A percentile compares a stretch with the other conserved stretches of the same genome.
These are phyloP conservation scores for Osmoderma eremita DNA, from an alignment of 2,888 invertebrate genomes.

Conservation along the genomic window DNA sequence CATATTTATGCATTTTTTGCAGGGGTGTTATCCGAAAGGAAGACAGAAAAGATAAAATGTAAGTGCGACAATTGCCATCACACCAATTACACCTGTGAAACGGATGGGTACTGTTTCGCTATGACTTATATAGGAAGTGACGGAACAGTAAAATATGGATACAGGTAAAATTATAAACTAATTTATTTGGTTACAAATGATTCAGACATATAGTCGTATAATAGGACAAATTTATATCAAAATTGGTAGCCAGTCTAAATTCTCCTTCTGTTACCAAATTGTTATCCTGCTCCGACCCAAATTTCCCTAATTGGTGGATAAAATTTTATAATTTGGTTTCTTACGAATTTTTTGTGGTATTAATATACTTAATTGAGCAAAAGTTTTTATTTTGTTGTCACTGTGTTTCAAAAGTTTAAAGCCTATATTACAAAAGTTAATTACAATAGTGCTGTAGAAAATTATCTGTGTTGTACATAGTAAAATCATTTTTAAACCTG, in stretches of 20 bases:
- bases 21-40: slow-evolving; percentile 63
- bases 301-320: slow-evolving; percentile 48
- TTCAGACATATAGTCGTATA: slow-evolving; percentile 18
- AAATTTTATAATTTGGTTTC: slow-evolving; percentile 26
- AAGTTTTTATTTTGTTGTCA: slow-evolving; percentile 11
- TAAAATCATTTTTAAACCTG: no score
- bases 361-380: slow-evolving; percentile 6
- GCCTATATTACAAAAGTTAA: neutral
- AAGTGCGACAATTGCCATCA: slow-evolving; percentile 83
- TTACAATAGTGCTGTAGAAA: neutral
- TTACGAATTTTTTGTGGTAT: slow-evolving; percentile 28
- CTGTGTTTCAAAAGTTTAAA: slow-evolving; percentile 25
- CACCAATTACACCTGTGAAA: slow-evolving; percentile 83
- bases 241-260: slow-evolving; percentile 56
- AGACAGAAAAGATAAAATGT: slow-evolving; percentile 72
- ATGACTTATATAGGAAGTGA: slow-evolving; percentile 74
- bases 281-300: slow-evolving; percentile 20
- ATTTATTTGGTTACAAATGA: slow-evolving; percentile 22
- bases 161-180: slow-evolving; percentile 73
- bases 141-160: slow-evolving; percentile 72
- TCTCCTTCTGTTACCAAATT: slow-evolving; percentile 45
- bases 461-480: neutral
- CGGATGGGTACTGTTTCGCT: slow-evolving; percentile 90
- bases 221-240: slow-evolving; percentile 26
- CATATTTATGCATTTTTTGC: slow-evolving; percentile 53